Evolutionary conservation across 2,888 invertebrate genomes (phyloP).

Genomic region (Acrocera orbiculus): DNA sequence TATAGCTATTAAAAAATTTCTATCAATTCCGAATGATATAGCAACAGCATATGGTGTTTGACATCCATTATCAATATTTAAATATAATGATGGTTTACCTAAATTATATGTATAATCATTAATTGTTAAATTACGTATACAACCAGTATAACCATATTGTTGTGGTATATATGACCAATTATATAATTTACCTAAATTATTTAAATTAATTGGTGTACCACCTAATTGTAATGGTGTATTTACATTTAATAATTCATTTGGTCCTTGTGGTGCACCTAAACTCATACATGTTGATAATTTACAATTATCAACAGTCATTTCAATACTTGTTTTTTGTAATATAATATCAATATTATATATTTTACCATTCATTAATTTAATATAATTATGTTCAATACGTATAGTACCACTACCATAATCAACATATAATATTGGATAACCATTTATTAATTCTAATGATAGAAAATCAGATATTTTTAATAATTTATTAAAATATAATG

Average conservation of each 20-base stretch:
- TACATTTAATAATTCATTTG: slow-evolving; percentile 57
- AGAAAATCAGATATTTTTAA: slow-evolving; percentile 69
- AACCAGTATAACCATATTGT: slow-evolving; percentile 62
- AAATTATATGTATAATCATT: slow-evolving; percentile 79
- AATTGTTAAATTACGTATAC: slow-evolving; percentile 78
- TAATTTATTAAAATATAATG: slow-evolving; percentile 44
- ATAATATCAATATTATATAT: slow-evolving; percentile 75
- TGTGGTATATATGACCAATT: slow-evolving; percentile 57
- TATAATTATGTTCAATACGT: slow-evolving; percentile 47
- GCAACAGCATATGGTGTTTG: slow-evolving; percentile 55
- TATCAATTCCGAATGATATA: slow-evolving; percentile 65
- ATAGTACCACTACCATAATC: slow-evolving; percentile 77
- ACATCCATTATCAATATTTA: slow-evolving; percentile 56
- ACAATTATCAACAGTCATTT: slow-evolving; percentile 63
- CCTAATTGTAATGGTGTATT: slow-evolving; percentile 81
- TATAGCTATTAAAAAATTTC: slow-evolving; percentile 78
- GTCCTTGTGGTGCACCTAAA: slow-evolving; percentile 48
- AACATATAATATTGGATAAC: slow-evolving; percentile 65
- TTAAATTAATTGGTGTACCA: slow-evolving; percentile 49
- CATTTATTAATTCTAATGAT: slow-evolving; percentile 67
- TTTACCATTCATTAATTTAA: slow-evolving; percentile 63
- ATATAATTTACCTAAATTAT: slow-evolving; percentile 40
- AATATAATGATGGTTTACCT: slow-evolving; percentile 56
- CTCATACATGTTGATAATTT: slow-evolving; percentile 52
- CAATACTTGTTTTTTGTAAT: slow-evolving; percentile 43